phyloP scores from a whole-genome alignment of 2,888 invertebrate genomes.

The Dexiosoma caninum region DNA sequence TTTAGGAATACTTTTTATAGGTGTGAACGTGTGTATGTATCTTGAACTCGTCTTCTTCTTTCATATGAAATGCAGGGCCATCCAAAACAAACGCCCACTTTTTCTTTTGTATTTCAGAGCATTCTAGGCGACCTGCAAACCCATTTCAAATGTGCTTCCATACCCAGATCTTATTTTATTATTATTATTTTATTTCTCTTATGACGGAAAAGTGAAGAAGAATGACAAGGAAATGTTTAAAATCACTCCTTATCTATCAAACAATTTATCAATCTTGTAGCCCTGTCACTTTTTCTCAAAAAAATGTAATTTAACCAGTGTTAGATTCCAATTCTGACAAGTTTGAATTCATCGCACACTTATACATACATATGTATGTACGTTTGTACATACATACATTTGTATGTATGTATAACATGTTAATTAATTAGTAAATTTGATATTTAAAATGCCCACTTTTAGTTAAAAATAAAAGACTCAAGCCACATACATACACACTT shows the following conservation, averaged over 20 bases:
- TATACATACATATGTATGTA: too few relatives aligned
- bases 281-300: too few relatives aligned
- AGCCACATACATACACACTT: constrained; percentile 32
- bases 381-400: too few relatives aligned
- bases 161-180: neutral
- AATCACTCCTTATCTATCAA: too few relatives aligned
- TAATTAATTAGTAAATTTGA: too few relatives aligned
- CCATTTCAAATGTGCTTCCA: constrained; percentile 24
- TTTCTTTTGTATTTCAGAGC: constrained; percentile 7
- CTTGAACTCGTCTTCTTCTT: neutral
- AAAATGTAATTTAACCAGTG: too few relatives aligned
- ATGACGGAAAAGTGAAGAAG: too few relatives aligned
- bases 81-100: constrained; percentile 52
- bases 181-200: neutral
- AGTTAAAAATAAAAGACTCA: constrained; percentile 45
- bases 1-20: neutral
- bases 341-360: too few relatives aligned
- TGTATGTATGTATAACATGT: too few relatives aligned
- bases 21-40: neutral
- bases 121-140: constrained; percentile 2
- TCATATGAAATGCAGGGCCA: neutral
- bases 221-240: too few relatives aligned
- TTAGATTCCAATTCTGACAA: too few relatives aligned
- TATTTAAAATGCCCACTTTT: neutral
- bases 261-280: too few relatives aligned